Evolutionary conservation across 2,113 vertebrate genomes (phyloP).

Genomic region (Cyprinus carpio): DNA sequence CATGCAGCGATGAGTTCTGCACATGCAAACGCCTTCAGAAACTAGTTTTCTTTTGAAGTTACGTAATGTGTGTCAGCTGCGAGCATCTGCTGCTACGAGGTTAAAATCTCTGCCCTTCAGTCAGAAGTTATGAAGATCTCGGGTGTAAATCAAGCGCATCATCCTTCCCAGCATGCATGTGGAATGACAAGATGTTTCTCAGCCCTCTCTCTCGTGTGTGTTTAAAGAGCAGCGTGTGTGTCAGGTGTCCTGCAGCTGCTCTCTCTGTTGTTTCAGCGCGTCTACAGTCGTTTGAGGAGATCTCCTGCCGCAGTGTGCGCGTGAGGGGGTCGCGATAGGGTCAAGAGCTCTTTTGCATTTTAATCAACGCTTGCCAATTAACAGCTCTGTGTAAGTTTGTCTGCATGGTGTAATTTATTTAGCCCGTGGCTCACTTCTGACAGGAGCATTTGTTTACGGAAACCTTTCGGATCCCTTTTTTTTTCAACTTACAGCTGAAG

Average conservation of each 20-base stretch:
- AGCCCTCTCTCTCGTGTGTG: neutral
- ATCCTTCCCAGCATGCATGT: neutral
- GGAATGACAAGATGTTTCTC: neutral
- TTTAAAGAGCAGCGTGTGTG: neutral
- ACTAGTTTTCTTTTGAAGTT: neutral
- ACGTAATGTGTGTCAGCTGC: neutral
- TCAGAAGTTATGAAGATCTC: conserved; percentile 2
- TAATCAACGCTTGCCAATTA: conserved; percentile 70
- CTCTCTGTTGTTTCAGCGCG: neutral
- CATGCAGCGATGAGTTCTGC: neutral
- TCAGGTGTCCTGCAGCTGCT: neutral
- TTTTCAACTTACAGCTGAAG: conserved; percentile 26
- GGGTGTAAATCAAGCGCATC: neutral
- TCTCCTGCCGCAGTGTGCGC: no score
- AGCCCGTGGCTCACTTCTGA: conserved; percentile 63
- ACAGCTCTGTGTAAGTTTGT: conserved; percentile 49
- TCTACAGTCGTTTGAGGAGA: neutral
- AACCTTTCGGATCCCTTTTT: no score
- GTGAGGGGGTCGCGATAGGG: conserved; percentile 17
- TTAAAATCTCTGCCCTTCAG: neutral
- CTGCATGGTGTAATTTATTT: conserved; percentile 68
- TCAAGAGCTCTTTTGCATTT: conserved; percentile 60
- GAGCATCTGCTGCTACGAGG: neutral
- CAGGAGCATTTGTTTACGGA: conserved; percentile 73
- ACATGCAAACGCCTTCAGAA: neutral